Base-by-base conservation (phyloP, 37 sponge, comb jelly and placozoan species). In the Cladorhizidae sp. region DNA sequence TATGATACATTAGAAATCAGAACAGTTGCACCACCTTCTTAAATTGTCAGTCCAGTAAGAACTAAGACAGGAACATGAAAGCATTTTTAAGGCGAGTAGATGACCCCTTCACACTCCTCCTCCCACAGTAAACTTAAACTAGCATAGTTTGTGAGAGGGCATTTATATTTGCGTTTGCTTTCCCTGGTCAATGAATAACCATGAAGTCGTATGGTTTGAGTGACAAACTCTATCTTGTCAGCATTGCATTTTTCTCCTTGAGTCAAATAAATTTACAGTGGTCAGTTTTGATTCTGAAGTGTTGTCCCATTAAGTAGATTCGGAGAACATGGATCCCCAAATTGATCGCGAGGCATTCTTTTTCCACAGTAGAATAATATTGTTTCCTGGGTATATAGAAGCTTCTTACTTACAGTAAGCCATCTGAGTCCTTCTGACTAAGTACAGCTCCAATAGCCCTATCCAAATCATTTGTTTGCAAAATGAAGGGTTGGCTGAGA, bases 381-480 rank as follows among this genome's bases (percentile, higher is more conserved):
- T 77, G 70, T 77, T 84, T 77, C 29, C 77, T 49, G 1, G 67
- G 67, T 7, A 70, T n/a, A n/a, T n/a, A n/a, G 43, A 6, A 77
- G 54, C 74, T 78, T 78, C 40, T 72, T 51, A 22, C 79, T 79
- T 29, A 64, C 72, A 37, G 72, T 78, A 59, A 37, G 26, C 77
- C 82, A 65, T 80, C 71, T 17, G 42, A 26, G 17, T 54, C 55
- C 55, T 54, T 54, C 55, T 54, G 55, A 28, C 76, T 74, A 22
- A 87, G 41, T 25, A 87, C 82, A 36, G 76, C 82, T 64, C 82
- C 88, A 22, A 87, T 69, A 2, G 76, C 88, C 64, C 76, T 49
- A 36, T 86, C 70, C 15, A 70, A 80, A 11, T 80, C 87, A 80
- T 86, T 81, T 15, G 75, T 86, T 70, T 86, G 88, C 17, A 87